Base-by-base conservation (phyloP, 2,797 vertebrate genomes). In the Pogonophryne albipinna region DNA sequence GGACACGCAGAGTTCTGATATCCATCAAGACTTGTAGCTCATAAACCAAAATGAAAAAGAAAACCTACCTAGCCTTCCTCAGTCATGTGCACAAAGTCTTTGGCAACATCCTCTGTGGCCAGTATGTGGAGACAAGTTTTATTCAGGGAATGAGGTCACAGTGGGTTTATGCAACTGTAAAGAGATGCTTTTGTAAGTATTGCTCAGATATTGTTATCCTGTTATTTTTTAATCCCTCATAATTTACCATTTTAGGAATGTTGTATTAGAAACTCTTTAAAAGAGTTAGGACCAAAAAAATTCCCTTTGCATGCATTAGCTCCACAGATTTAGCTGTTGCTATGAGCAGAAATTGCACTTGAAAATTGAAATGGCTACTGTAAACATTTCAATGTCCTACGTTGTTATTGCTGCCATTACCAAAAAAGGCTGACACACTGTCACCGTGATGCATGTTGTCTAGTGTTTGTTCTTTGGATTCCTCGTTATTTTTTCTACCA, bases 21-120 rank as follows among this genome's bases (percentile, higher is more conserved):
- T 82, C 42, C 95, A 95, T 89, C 90, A 94, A 80, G 95, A 96
- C 46, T 88, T 96, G 91, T 96, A 96, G 91, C 87, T 84, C 62
- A 59, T 41, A 73, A 64, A 78, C 79, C 84, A 91, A 91, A 14
- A 19, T 50, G 19, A 47, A 17, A 59, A 59, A 44, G 67, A 62
- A 73, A 79, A 55, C 71, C 81, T 76, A 87, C 84, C 78, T 57
- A 74, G 78, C 76, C 72, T 88, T 90, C 83, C 78, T 87, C 70
- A 66, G 60, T 90, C 81, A 52, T 76, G 77, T 89, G 87, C 90
- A 93, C 87, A 92, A 85, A 34, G 23, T 79, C 68, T 86, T 80
- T 76, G 58, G 71, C 65, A 66, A 60, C 47, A 53, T 56, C 76
- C 66, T 71, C 69, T 84, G 87, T 87, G 84, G 68, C 86, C 85